Percentiles rank a stretch among this genome's conserved stretches.
These are phyloP conservation scores for Dexiosoma caninum DNA, from an alignment of 2,888 invertebrate genomes.

Conservation along the genomic window DNA sequence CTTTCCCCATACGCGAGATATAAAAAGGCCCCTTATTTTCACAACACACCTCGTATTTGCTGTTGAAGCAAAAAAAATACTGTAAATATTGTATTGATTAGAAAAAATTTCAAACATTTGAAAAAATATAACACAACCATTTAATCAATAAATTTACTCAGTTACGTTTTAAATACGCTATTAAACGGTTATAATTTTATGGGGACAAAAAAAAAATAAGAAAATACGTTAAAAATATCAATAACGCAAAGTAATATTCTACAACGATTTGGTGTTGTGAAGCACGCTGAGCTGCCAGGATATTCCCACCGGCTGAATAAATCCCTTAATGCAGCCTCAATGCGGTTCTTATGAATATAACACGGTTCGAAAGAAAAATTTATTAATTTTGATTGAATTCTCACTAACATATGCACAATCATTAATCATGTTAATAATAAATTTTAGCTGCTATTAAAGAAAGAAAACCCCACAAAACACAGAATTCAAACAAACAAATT, in stretches of 20 bases:
- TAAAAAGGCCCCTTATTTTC: no score
- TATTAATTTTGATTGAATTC: neutral
- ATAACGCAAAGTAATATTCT: neutral
- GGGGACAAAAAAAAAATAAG: neutral
- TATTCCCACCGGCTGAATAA: neutral
- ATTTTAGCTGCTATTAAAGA: neutral
- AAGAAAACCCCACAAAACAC: neutral
- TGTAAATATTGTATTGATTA: constrained; percentile 27
- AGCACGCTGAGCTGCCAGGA: neutral
- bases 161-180: neutral
- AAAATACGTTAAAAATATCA: neutral
- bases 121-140: constrained; percentile 23
- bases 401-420: no score
- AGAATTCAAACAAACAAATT: neutral
- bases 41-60: no score
- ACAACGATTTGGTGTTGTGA: neutral
- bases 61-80: neutral
- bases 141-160: constrained; percentile 23
- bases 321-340: no score
- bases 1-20: no score
- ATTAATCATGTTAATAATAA: neutral
- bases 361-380: no score
- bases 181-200: neutral
- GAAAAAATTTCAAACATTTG: neutral
- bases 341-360: neutral